Conservation (phyloP, 2,888 invertebrate genomes). For the Cryptocephalus moraei region DNA sequence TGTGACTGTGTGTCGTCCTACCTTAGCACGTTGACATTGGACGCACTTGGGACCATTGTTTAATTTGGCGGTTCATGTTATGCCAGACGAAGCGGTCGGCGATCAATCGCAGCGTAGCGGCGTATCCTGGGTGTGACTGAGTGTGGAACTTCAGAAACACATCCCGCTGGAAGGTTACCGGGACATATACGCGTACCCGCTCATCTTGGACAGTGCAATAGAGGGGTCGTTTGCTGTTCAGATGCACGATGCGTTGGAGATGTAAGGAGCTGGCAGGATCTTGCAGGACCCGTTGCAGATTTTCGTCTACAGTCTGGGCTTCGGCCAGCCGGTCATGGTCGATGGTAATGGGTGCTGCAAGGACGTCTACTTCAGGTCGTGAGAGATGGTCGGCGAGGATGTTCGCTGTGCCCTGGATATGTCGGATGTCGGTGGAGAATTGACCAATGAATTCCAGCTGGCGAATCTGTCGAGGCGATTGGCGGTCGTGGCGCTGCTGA, state of each 20-base stretch:
- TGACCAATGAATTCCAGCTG: too few species aligned
- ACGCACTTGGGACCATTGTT: neutral
- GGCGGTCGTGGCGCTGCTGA: too few species aligned
- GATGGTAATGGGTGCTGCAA: neutral
- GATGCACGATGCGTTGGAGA: neutral
- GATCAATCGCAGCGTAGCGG: neutral
- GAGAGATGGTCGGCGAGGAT: neutral
- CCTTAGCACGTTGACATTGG: neutral
- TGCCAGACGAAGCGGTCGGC: neutral
- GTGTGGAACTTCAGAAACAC: neutral
- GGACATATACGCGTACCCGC: neutral
- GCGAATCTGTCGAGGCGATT: too few species aligned
- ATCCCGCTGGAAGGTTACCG: neutral
- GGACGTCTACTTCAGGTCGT: neutral
- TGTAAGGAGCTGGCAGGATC: neutral
- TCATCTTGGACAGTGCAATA: neutral
- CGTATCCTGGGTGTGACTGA: neutral
- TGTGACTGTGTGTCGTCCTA: neutral
- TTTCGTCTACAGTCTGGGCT: neutral
- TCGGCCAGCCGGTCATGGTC: neutral
- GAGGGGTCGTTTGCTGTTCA: neutral
- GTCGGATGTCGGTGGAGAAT: too few species aligned
- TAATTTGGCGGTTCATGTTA: neutral
- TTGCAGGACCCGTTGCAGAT: neutral
- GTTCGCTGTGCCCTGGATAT: conserved; percentile 1